Evolutionary conservation across 2,888 invertebrate genomes (phyloP).

Genomic region (Cancer borealis): DNA sequence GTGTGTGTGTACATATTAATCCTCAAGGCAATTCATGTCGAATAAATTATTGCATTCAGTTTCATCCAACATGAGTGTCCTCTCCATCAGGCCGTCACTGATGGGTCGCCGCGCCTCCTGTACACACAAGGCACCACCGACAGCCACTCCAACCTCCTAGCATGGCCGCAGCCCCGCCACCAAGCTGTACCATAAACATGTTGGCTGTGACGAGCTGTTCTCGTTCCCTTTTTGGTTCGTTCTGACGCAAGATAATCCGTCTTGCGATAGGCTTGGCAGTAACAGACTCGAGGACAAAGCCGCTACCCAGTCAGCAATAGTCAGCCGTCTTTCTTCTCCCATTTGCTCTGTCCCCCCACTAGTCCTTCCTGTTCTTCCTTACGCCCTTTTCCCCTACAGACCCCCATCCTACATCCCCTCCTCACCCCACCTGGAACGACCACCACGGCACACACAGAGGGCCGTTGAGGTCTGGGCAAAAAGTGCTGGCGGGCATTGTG

Average conservation of each 20-base stretch:
- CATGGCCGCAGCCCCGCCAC: neutral
- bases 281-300: conserved; percentile 47
- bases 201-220: conserved; percentile 8
- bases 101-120: neutral
- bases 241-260: conserved; percentile 35
- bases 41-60: neutral
- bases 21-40: neutral
- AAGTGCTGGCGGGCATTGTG: conserved; percentile 39
- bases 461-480: conserved; percentile 48
- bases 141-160: neutral
- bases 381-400: conserved; percentile 21
- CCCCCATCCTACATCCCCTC: conserved; percentile 5
- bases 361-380: conserved; percentile 27
- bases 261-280: conserved; percentile 48
- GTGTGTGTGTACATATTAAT: too few species aligned
- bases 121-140: neutral
- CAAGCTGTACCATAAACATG: conserved; percentile 16
- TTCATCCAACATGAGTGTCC: neutral
- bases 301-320: conserved; percentile 25
- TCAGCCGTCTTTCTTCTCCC: conserved; percentile 25
- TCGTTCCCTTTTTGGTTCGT: conserved; percentile 9
- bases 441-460: conserved; percentile 17
- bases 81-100: neutral
- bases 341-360: neutral
- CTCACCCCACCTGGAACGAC: conserved; percentile 46